A percentile compares a stretch with the other conserved stretches of the same genome.
Evolutionary conservation across 2,888 invertebrate species (phyloP).

Genomic region (Zygaena filipendulae): DNA sequence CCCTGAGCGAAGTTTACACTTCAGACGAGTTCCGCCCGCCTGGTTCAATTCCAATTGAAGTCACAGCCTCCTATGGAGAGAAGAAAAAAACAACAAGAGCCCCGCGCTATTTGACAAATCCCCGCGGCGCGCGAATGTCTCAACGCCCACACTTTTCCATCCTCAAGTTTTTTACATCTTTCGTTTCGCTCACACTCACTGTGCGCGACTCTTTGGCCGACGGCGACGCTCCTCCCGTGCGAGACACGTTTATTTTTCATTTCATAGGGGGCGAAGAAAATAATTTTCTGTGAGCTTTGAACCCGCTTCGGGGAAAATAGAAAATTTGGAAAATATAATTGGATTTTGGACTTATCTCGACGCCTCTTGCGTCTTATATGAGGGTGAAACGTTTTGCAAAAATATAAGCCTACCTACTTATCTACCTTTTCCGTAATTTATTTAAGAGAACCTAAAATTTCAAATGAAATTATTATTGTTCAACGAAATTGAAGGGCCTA

Average conservation of each 20-base stretch:
- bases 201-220: constrained; percentile 26
- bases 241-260: constrained; percentile 60
- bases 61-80: constrained; percentile 19
- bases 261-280: constrained; percentile 58
- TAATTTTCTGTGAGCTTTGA: constrained; percentile 65
- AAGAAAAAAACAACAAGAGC: constrained; percentile 22
- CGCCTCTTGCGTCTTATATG: constrained; percentile 43
- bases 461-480: too few species aligned
- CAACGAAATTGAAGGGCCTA: too few species aligned
- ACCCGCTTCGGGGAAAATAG: constrained; percentile 56
- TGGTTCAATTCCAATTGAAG: constrained; percentile 35
- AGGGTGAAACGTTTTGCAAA: too few species aligned
- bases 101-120: constrained; percentile 37
- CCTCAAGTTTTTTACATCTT: constrained; percentile 12
- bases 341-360: constrained; percentile 60
- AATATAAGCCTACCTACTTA: too few species aligned
- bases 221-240: constrained; percentile 30
- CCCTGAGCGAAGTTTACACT: constrained; percentile 27
- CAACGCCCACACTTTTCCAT: constrained; percentile 24
- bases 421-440: too few species aligned
- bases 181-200: constrained; percentile 25
- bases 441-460: too few species aligned
- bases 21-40: too few species aligned
- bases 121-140: constrained; percentile 24
- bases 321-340: constrained; percentile 64